Conservation (phyloP, 1,140 invertebrate genomes). For the Papilio polytes region DNA sequence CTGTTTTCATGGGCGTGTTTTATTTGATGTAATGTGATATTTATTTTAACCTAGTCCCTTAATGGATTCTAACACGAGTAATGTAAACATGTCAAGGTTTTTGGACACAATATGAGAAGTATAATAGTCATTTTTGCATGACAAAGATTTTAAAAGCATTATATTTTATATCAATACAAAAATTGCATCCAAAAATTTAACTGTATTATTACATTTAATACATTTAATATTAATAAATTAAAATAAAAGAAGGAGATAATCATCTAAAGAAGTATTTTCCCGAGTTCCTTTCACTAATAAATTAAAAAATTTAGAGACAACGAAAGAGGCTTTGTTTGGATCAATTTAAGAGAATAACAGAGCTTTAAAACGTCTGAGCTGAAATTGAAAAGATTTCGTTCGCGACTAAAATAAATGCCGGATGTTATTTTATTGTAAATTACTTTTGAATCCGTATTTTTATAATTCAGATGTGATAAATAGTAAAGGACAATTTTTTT, state of each 20-base stretch:
- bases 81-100: conserved; percentile 5
- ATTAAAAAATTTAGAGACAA: conserved; percentile 13
- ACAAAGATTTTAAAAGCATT: not conserved
- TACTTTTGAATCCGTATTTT: conserved; percentile 9
- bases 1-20: not conserved
- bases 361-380: conserved; percentile 18
- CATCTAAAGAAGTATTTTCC: not conserved
- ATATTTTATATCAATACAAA: not conserved
- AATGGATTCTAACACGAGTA: conserved; percentile 13
- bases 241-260: not conserved
- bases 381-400: conserved; percentile 26
- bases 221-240: not conserved
- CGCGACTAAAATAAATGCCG: not conserved
- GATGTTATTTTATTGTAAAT: conserved; percentile 6
- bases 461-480: not conserved
- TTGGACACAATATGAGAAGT: not conserved
- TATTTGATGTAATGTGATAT: conserved; percentile 14
- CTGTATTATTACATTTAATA: too few species aligned
- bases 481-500: not conserved
- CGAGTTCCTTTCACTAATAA: conserved; percentile 7
- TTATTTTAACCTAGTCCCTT: conserved; percentile 4
- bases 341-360: conserved; percentile 9
- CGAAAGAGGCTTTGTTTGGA: conserved; percentile 22
- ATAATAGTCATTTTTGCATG: not conserved
- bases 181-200: not conserved